Evolutionary conservation across 2,888 invertebrate genomes (phyloP).

Genomic region (Drosophila austrosaltans): DNA sequence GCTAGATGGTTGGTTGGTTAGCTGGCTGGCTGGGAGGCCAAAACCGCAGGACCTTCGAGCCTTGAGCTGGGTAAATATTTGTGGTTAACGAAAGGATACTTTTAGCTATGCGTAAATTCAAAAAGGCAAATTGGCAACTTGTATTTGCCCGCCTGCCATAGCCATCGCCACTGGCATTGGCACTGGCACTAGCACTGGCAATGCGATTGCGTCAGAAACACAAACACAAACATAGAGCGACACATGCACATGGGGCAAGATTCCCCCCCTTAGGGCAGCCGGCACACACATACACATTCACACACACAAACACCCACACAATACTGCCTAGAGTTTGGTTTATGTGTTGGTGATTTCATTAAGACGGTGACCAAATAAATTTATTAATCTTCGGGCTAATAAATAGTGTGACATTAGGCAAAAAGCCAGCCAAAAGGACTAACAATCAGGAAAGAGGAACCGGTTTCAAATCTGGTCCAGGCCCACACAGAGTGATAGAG

Average conservation of each 20-base stretch:
- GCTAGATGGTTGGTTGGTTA: neutral
- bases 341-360: conserved; percentile 70
- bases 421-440: conserved; percentile 49
- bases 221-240: conserved; percentile 49
- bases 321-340: neutral
- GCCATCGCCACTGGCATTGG: conserved; percentile 31
- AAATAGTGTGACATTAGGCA: conserved; percentile 79
- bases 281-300: neutral
- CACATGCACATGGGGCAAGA: conserved; percentile 40
- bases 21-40: conserved; percentile 43
- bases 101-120: conserved; percentile 80
- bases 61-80: conserved; percentile 83
- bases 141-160: conserved; percentile 49
- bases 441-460: conserved; percentile 36
- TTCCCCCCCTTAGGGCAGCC: conserved; percentile 2
- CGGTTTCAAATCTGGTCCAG: conserved; percentile 8
- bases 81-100: conserved; percentile 82
- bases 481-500: neutral
- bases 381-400: conserved; percentile 83
- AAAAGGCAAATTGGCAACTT: conserved; percentile 81
- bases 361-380: conserved; percentile 83
- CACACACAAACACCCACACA: neutral
- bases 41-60: conserved; percentile 72
- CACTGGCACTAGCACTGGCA: conserved; percentile 21
- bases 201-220: conserved; percentile 62